Evolutionary conservation across 2,113 vertebrate species (phyloP).

Genomic region (Holacanthus passer): DNA sequence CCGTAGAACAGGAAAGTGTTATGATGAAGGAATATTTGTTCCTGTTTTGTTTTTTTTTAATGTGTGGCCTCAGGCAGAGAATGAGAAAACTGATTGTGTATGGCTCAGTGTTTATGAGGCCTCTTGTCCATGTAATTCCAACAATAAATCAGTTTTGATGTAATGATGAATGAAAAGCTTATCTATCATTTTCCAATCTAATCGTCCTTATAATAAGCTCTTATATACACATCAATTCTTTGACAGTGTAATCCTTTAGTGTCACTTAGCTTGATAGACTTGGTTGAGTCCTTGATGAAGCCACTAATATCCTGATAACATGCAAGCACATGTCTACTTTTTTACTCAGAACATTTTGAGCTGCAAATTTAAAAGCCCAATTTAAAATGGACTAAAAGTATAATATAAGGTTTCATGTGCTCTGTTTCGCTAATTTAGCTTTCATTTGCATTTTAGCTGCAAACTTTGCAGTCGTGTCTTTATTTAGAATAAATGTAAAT

Average conservation of each 20-base stretch:
- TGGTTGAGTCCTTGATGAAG: neutral
- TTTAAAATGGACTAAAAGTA: neutral
- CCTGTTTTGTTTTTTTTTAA: neutral
- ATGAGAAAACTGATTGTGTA: neutral
- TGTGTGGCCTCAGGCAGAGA: constrained; percentile 8
- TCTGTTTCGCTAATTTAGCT: neutral
- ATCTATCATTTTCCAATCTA: neutral
- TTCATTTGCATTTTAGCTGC: neutral
- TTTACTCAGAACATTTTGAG: neutral
- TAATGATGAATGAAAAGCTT: too few relatives aligned
- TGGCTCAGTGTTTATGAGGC: neutral
- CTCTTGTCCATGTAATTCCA: neutral
- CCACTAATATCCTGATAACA: neutral
- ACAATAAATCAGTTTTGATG: neutral
- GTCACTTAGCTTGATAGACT: neutral
- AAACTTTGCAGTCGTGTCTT: neutral
- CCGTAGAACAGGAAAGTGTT: constrained; percentile 6
- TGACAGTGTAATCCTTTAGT: neutral
- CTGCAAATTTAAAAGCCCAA: neutral
- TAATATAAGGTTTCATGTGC: neutral
- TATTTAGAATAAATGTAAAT: neutral
- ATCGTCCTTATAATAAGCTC: neutral
- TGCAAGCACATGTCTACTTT: neutral
- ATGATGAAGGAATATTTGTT: neutral
- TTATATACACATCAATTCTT: neutral